Evolutionary conservation across 2,888 invertebrate genomes (phyloP).

Genomic region (Epinotia ramella): DNA sequence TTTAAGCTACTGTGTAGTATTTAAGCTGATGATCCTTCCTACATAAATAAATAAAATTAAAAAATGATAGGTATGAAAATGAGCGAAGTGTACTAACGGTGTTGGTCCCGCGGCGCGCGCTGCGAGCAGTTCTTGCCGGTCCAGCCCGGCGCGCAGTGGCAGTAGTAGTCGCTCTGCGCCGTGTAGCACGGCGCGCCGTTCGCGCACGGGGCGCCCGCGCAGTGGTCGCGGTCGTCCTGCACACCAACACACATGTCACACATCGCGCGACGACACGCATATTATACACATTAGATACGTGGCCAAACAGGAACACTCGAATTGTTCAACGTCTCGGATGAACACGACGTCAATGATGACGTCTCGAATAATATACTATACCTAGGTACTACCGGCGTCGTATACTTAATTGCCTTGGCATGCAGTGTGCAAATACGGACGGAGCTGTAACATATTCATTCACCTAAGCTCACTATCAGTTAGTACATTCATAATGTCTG

Average conservation of each 20-base stretch:
- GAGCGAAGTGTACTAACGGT: conserved; percentile 64
- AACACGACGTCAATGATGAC: too few species aligned
- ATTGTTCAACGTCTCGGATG: background rate
- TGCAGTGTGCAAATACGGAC: background rate
- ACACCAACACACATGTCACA: conserved; percentile 50
- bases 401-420: background rate
- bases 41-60: too few species aligned
- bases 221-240: conserved; percentile 94
- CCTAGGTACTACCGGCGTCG: too few species aligned
- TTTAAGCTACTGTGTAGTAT: too few species aligned
- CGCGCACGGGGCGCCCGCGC: conserved; percentile 94
- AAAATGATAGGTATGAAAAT: too few species aligned
- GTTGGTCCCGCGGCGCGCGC: conserved; percentile 72
- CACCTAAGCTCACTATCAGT: too few species aligned
- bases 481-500: background rate
- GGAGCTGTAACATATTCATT: too few species aligned
- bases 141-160: conserved; percentile 95
- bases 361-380: too few species aligned
- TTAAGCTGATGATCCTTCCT: too few species aligned
- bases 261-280: too few species aligned
- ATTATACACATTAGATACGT: background rate
- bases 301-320: background rate
- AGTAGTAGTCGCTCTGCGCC: conserved; percentile 95
- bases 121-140: conserved; percentile 94
- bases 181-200: conserved; percentile 95